These are phyloP conservation scores for Eugnorisma glareosa DNA, from an alignment of 2,888 invertebrate species.

Conservation along the genomic window DNA sequence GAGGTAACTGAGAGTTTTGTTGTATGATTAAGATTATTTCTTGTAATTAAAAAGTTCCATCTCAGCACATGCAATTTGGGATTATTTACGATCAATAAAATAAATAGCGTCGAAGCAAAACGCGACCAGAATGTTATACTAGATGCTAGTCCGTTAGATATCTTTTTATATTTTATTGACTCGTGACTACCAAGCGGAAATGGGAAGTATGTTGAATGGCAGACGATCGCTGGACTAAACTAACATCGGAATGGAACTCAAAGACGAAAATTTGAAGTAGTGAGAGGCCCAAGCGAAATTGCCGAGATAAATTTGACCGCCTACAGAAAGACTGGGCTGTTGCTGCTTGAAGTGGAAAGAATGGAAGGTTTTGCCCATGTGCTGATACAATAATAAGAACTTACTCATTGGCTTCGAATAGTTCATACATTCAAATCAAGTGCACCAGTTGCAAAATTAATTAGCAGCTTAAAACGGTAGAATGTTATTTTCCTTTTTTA, in stretches of 20 bases:
- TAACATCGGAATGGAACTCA: not conserved
- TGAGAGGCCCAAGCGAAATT: not conserved
- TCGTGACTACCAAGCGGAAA: not conserved
- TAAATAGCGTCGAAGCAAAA: too few relatives aligned
- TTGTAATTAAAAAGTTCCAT: conserved; percentile 7
- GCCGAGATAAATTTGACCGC: not conserved
- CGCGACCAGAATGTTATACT: not conserved
- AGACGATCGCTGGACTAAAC: not conserved
- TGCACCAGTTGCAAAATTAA: not conserved
- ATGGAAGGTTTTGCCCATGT: too few relatives aligned
- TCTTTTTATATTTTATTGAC: not conserved
- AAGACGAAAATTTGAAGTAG: not conserved
- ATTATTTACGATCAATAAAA: not conserved
- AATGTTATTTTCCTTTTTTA: not conserved
- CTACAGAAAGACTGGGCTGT: not conserved
- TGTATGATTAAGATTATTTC: not conserved
- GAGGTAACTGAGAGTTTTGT: conserved; percentile 72
- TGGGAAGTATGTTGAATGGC: not conserved
- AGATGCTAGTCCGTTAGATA: not conserved
- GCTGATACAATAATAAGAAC: not conserved
- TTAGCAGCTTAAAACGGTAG: not conserved
- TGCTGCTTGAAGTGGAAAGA: not conserved
- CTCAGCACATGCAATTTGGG: not conserved
- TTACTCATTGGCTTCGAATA: not conserved
- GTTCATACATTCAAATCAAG: not conserved